These are phyloP conservation scores for Macrochelys suwanniensis DNA, from an alignment of 2,797 vertebrate genomes.

Conservation along the genomic window DNA sequence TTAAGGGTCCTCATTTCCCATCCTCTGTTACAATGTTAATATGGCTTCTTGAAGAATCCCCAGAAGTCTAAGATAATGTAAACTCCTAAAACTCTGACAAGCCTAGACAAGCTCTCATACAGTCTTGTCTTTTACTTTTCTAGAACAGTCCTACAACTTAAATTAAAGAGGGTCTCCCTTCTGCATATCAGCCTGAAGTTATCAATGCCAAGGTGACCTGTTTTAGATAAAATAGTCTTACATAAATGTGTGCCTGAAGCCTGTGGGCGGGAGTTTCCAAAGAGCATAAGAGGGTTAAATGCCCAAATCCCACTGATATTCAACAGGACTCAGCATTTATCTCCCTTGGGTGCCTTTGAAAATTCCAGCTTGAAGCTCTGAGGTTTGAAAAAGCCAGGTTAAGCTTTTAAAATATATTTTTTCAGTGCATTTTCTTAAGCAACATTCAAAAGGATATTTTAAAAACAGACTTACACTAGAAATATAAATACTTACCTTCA, in stretches of 20 bases:
- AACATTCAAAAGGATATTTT: neutral
- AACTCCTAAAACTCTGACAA: neutral
- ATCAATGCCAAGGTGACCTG: neutral
- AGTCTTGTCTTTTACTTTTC: neutral
- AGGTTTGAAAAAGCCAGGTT: neutral
- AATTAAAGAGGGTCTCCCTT: neutral
- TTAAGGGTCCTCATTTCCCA: neutral
- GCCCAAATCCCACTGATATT: neutral
- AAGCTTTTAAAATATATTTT: neutral
- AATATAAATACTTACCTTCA: neutral
- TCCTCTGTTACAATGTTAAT: neutral
- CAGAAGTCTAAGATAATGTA: accelerated
- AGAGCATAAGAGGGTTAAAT: accelerated
- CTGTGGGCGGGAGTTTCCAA: neutral
- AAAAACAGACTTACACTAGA: accelerated
- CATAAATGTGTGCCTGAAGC: neutral
- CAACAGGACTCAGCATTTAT: neutral
- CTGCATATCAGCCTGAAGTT: accelerated
- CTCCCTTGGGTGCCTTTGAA: neutral
- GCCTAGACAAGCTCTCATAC: neutral
- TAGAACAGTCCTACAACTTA: neutral
- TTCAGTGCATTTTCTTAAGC: neutral
- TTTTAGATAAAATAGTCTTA: neutral
- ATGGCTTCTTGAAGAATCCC: neutral
- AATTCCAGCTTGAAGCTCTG: neutral